Percentiles rank a stretch among this genome's conserved stretches.
phyloP scores from a whole-genome alignment of 2,888 invertebrate genomes.

The Helobdella robusta region DNA sequence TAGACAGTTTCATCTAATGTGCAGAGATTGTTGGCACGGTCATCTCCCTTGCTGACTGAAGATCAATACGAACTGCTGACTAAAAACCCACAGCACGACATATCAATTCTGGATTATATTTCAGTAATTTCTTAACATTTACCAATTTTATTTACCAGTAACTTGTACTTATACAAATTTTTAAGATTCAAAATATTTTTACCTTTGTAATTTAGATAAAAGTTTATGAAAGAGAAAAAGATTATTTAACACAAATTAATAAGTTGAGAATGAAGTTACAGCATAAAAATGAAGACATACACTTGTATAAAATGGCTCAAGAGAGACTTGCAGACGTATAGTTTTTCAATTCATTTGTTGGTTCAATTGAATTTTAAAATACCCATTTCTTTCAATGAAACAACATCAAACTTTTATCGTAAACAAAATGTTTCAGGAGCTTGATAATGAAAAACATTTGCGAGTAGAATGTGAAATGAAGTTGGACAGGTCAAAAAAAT shows the following conservation, averaged over 20 bases:
- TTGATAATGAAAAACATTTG: neutral
- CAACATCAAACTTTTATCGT: too few species aligned
- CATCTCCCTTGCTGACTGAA: neutral
- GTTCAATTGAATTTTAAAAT: neutral
- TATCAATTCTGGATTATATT: slow-evolving; percentile 10
- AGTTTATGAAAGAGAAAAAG: slow-evolving; percentile 7
- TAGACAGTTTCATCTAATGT: neutral
- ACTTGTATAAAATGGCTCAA: neutral
- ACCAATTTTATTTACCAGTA: too few species aligned
- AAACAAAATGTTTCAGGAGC: neutral
- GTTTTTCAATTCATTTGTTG: neutral
- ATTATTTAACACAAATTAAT: neutral
- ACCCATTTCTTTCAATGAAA: too few species aligned
- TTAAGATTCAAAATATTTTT: neutral
- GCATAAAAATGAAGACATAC: slow-evolving; percentile 2
- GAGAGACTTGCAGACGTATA: slow-evolving; percentile 8
- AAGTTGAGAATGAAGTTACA: neutral
- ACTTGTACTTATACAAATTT: too few species aligned
- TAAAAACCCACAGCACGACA: neutral
- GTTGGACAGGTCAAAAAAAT: slow-evolving; percentile 1
- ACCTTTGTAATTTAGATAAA: slow-evolving; percentile 3
- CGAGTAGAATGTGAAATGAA: slow-evolving; percentile 5
- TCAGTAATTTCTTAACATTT: neutral
- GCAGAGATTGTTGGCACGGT: slow-evolving; percentile 6
- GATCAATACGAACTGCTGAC: neutral